Evolutionary conservation across 2,797 vertebrate species (phyloP), one percentile per base, ranked within the genome.

Genomic region (Delichon dasypus): DNA sequence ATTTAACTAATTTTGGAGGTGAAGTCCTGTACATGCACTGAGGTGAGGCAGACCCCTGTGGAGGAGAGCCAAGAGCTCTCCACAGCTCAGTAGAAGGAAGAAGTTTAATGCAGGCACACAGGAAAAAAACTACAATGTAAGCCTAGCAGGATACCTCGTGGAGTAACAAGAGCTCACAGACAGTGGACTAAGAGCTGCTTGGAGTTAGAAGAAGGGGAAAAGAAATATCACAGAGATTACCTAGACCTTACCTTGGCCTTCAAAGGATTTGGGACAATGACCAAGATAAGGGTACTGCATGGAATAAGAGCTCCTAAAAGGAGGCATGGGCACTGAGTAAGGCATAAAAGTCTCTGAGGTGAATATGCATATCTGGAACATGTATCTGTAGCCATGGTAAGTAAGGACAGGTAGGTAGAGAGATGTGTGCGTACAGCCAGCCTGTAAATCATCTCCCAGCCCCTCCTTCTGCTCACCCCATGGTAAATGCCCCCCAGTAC

Each of bases 321-420:
- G 47, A 81, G 30, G 10, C 19, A 55, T 0, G 0, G 38, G 7
- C 26, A 26, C 11, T 66, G 27, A 73, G 25, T 11, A 26, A 57
- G 64, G 38, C 21, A 36, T 10, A 25, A 60, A 73, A 87, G 58
- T 22, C 51, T 76, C 54, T 22, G 38, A 60, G 64, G 50, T 61
- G 42, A 82, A 18, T 21, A 5, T 10, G 13, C 13, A 2, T 70
- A 18, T n/a, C 40, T 21, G 40, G 26, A 93, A 32, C 1, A 0
- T 17, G 3, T 7, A 16, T 19, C 60, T 0, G 2, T 13, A 40
- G 44, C 10, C 11, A 2, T 7, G 16, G 40, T 14, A 55, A 12
- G 3, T 6, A 2, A 3, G 23, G 10, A 13, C 16, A 40, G 71
- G 18, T 5, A 20, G 54, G 13, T 54, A 26, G 38, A 34, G 18